A percentile compares a stretch with the other conserved stretches of the same genome.
Conservation (phyloP, 2,113 vertebrate species). For the Verasper variegatus region DNA sequence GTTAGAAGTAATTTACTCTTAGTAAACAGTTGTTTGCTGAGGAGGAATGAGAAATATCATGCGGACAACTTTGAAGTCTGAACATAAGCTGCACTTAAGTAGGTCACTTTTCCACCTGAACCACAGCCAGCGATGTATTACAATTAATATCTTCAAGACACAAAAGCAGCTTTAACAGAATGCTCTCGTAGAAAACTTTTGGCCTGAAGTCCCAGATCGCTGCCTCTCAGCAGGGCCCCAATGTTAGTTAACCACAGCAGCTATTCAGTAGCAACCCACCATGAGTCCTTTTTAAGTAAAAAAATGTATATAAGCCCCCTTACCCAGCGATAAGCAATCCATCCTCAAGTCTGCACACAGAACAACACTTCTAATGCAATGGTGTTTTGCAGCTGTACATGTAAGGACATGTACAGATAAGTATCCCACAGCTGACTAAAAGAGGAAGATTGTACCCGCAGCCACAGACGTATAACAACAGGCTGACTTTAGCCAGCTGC, state of each 20-base stretch:
- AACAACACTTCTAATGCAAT: constrained; percentile 19
- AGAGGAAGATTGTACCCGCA: constrained; percentile 46
- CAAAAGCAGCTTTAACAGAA: background rate
- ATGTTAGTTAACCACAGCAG: background rate
- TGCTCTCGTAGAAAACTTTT: background rate
- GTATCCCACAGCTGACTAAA: constrained; percentile 44
- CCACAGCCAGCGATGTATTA: background rate
- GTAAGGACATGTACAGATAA: constrained; percentile 64
- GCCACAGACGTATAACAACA: constrained; percentile 32
- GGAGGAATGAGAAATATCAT: background rate
- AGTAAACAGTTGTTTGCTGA: background rate
- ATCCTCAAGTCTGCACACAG: constrained; percentile 7
- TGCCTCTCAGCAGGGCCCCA: background rate
- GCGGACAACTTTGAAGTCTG: background rate
- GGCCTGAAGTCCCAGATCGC: background rate
- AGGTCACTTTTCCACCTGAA: constrained; percentile 16
- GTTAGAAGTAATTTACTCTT: constrained; percentile 12
- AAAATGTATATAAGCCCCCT: background rate
- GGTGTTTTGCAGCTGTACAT: constrained; percentile 39
- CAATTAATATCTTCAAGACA: constrained; percentile 3
- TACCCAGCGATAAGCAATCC: constrained; percentile 20
- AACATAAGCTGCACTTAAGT: background rate
- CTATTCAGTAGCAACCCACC: constrained; percentile 20
- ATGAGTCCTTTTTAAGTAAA: constrained; percentile 5
- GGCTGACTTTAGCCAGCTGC: constrained; percentile 60